Evolutionary conservation across 1,140 invertebrate genomes (phyloP), one percentile per base, ranked within the genome.

Genomic region (Archivesica marissinica): DNA sequence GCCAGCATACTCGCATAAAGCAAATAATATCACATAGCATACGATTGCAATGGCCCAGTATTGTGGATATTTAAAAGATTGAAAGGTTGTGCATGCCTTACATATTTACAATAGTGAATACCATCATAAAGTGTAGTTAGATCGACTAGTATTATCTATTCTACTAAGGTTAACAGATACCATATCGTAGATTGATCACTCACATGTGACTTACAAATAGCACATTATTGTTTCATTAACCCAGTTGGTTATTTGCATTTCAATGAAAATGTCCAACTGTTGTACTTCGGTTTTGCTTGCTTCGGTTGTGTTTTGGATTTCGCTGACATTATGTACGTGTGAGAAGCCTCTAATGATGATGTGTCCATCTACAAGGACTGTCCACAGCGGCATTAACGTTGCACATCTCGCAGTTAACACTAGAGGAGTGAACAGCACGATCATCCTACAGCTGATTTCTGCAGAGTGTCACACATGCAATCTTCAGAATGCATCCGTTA

Each of bases 401-500:
- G 80, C 80, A 38, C 23, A 74, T 9, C 80, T 83, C 15, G 33
- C 39, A 17, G 52, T 83, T 0, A 75, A 83, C 38, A 75, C 68
- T 30, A 15, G 25, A 30, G 80, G 80, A 33, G 80, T 75, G n/a
- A 23, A 61, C 47, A 75, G 39, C 38, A 75, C 68, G 6, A 64
- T 83, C 6, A 41, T 75, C 38, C 30, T 83, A 44, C 80, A 83
- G 38, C 25, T 83, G 47, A 30, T 83, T 35, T 74, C 80, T 23
- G 6, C 54, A 13, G 54, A 83, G 44, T 83, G 80, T 44, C 56
- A 83, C 41, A 83, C 44, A 4, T 83, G 80, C 50, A 9, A 28
- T 23, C 70, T 83, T 13, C 80, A 83, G 70, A 83, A 83, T 50
- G 70, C 41, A 33, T 56, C 80, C 11, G 20, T 59, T 39, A 83